Conservation (phyloP, 2,113 vertebrate species). For the Cairina moschata region DNA sequence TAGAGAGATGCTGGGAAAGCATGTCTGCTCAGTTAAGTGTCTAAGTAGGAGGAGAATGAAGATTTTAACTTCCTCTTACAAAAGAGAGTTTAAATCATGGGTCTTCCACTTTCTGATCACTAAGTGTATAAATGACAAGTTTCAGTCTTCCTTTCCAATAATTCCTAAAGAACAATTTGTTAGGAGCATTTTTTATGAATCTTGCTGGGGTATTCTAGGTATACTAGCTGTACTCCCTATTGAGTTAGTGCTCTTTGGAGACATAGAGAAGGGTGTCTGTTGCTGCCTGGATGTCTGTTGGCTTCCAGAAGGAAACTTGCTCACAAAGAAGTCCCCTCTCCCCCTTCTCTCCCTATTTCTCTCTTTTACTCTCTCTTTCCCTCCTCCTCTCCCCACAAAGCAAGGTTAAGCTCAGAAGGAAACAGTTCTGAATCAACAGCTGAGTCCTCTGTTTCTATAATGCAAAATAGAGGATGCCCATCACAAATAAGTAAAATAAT, state of each 20-base stretch:
- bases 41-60: background rate
- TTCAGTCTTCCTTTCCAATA: background rate
- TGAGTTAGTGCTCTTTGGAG: background rate
- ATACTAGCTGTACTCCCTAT: fast-evolving
- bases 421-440: background rate
- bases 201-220: background rate
- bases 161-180: background rate
- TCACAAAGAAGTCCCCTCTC: background rate
- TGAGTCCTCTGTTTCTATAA: background rate
- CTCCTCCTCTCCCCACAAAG: background rate
- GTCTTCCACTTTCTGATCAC: background rate
- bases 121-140: background rate
- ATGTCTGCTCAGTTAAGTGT: background rate
- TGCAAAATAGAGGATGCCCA: background rate
- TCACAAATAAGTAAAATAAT: background rate
- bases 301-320: background rate
- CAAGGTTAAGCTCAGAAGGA: background rate
- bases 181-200: background rate
- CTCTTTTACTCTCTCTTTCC: background rate
- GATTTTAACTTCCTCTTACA: background rate
- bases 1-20: background rate
- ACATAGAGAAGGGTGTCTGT: background rate
- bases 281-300: background rate
- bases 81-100: background rate
- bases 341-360: background rate